Evolutionary conservation across 2,113 vertebrate genomes (phyloP).

Genomic region (Pomatostomus ruficeps): DNA sequence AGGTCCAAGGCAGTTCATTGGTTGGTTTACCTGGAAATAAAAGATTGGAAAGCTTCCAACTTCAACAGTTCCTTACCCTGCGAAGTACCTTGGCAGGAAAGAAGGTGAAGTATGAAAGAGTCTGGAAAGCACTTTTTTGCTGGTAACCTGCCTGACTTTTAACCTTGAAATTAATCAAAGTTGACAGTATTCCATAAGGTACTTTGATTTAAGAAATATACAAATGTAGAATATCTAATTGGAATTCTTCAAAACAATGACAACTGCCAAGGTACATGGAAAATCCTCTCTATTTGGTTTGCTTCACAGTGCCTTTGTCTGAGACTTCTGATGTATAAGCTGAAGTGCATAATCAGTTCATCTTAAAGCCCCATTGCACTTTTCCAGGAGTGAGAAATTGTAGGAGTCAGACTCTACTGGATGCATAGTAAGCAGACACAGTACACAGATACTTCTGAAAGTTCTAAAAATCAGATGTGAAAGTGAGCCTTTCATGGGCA

Average conservation of each 20-base stretch:
- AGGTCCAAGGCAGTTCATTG: not conserved
- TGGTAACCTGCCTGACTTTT: not conserved
- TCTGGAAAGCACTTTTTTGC: not conserved
- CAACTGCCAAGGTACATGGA: not conserved
- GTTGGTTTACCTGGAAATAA: slow-evolving; percentile 4
- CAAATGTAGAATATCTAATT: not conserved
- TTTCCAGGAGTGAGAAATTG: not conserved
- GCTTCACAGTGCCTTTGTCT: not conserved
- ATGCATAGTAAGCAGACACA: not conserved
- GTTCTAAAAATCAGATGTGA: not conserved
- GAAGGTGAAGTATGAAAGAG: not conserved
- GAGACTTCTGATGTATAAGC: not conserved
- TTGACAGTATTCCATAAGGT: not conserved
- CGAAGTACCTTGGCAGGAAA: not conserved
- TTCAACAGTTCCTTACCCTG: not conserved
- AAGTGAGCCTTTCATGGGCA: not conserved
- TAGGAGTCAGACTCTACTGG: not conserved
- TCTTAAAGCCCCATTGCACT: not conserved
- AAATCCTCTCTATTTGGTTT: not conserved
- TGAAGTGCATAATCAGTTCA: not conserved
- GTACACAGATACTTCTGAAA: not conserved
- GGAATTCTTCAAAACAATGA: not conserved
- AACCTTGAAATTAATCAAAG: not conserved
- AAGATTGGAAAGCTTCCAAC: not conserved
- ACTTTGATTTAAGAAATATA: not conserved